Evolutionary conservation across 2,888 invertebrate species (phyloP), one percentile per base, ranked within the genome.

Genomic region (Drosophila eohydei): DNA sequence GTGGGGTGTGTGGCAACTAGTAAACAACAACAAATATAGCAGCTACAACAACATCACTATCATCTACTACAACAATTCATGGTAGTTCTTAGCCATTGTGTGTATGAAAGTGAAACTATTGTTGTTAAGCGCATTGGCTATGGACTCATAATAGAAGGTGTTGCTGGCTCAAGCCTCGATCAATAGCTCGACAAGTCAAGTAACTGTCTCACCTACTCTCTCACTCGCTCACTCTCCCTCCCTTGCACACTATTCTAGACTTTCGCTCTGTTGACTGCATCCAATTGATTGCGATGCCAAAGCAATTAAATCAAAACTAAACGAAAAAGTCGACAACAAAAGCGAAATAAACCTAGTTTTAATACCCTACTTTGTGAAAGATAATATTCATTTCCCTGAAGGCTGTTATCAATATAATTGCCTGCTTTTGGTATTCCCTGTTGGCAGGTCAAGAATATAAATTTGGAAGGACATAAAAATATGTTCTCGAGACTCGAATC

Each of bases 101-200:
- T 81, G 66, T 74, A 84, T 74, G 87, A 86, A 86, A 86, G 85
- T 86, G 83, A 86, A 86, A 88, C 80, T 64, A 62, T 66, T 56
- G 50, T 57, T 14, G 60, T 51, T 59, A 56, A 74, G 62, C 72
- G 30, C 69, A 67, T 83, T 86, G 63, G 71, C 32, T 73, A 71
- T 73, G 81, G 72, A 11, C 46, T 55, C 54, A 77, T 82, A 87
- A 78, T 78, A 44, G 60, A 48, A 66, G 59, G 60, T 55, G 61
- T 67, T 63, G 36, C 64, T 55, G 6, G 44, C n/a, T 16, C 36
- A 41, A 74, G 61, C 43, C 52, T 56, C 51, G 54, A 71, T 69
- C 66, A 64, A 67, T 50, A 21, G 26, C 14, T 34, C 40, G 52
- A 16, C 5, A n/a, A 12, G 21, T 1, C 46, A 36, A 66, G n/a